Conservation (phyloP, 64 coral and sea anemone species). For the Anthopleura sola region DNA sequence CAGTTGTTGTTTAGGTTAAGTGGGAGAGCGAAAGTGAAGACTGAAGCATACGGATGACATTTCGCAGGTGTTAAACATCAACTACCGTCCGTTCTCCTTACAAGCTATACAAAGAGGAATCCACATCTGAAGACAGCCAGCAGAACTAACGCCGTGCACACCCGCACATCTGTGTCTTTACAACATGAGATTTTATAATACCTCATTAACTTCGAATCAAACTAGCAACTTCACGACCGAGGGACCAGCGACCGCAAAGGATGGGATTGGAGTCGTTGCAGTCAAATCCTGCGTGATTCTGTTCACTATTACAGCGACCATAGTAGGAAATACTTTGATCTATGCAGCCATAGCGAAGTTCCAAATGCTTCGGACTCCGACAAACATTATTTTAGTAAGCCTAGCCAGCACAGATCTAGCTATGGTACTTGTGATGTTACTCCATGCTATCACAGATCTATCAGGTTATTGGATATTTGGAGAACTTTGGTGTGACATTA, state of each 20-base stretch:
- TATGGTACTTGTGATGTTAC: slow-evolving; percentile 77
- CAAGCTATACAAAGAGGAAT: background rate
- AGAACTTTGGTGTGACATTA: slow-evolving; percentile 34
- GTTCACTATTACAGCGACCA: slow-evolving; percentile 47
- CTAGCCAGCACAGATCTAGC: slow-evolving; percentile 74
- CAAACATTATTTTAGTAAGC: slow-evolving; percentile 74
- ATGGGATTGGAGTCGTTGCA: background rate
- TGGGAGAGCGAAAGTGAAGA: background rate
- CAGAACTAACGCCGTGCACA: background rate
- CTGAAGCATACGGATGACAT: background rate
- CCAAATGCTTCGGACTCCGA: slow-evolving; percentile 54
- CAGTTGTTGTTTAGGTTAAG: background rate
- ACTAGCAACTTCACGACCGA: background rate
- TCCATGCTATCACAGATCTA: slow-evolving; percentile 61
- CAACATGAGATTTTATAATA: background rate
- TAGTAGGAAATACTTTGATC: slow-evolving; percentile 72
- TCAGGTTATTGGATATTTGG: slow-evolving; percentile 72
- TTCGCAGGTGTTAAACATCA: background rate
- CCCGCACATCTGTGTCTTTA: background rate
- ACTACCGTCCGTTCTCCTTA: background rate
- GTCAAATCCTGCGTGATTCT: slow-evolving; percentile 46
- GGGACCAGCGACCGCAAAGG: background rate
- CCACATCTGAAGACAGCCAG: background rate
- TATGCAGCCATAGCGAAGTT: slow-evolving; percentile 58
- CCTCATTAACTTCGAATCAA: background rate